Evolutionary conservation across 2,797 vertebrate genomes (phyloP), one percentile per base, ranked within the genome.

Genomic region (Pangasius larnaudii): DNA sequence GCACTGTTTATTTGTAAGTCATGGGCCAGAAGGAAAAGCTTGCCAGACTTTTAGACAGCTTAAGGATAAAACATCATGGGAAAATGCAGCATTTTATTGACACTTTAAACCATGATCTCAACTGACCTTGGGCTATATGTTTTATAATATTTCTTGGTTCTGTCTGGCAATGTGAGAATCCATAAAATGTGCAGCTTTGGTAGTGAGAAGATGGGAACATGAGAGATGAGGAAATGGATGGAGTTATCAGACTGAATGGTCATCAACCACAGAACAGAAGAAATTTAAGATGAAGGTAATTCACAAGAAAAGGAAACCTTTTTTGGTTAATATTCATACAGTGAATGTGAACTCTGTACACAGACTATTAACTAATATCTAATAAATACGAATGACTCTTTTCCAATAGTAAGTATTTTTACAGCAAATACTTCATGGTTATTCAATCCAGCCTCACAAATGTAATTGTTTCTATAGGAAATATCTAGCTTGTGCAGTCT

Each of bases 91-190:
- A 71, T 30, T 90, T 88, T 87, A 89, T 67, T 84, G 86, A 59
- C 33, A 65, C 83, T 88, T 82, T 89, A 88, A 90, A 89, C 65
- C 46, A 79, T 88, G 87, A 91, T 86, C 82, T 87, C 22, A 14
- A 86, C 46, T 78, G 75, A 86, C 85, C 85, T 87, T 67, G 81
- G 79, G 69, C 85, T 74, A 85, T 85, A 74, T 83, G 71, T 58
- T 87, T 83, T 85, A 49, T 87, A 72, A 87, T 88, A 87, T 89
- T 83, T 86, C 14, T 86, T 85, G n/a, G 33, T 71, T 51, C 61
- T 83, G 78, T 88, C 84, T 82, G 30, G 16, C 82, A 79, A 75
- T 36, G 36, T 49, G 61, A 67, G 30, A 87, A 87, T 79, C 88
- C 83, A 87, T 89, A 69, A 63, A 88, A 65, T 58, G 56, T 2